A percentile compares a stretch with the other conserved stretches of the same genome.
phyloP scores from a whole-genome alignment of 53 echinoderm and acorn worm species.

The Holothuria scabra region DNA sequence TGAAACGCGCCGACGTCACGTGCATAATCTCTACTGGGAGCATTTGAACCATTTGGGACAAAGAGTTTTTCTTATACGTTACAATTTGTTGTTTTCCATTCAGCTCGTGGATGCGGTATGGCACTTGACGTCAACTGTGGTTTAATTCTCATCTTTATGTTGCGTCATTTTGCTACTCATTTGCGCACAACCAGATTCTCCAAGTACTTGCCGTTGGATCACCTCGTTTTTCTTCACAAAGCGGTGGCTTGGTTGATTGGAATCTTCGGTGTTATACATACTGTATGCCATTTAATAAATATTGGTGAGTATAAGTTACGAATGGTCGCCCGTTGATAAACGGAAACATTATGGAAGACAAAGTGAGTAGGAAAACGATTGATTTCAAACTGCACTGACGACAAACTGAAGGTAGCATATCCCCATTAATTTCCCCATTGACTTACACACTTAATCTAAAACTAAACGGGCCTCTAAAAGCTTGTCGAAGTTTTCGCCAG shows the following conservation, averaged over 20 bases:
- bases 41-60: no score
- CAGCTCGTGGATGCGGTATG: slow-evolving; percentile 61
- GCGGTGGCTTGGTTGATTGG: slow-evolving; percentile 44
- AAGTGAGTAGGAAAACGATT: no score
- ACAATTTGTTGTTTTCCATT: neutral
- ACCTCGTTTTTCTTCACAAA: slow-evolving; percentile 56
- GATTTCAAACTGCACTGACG: no score
- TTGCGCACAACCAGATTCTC: slow-evolving; percentile 51
- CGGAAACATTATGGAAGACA: no score
- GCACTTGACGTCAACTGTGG: slow-evolving; percentile 44
- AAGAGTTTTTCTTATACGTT: no score
- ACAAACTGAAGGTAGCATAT: no score
- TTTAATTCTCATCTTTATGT: slow-evolving; percentile 55
- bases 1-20: no score
- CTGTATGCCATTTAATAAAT: slow-evolving; percentile 41
- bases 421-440: no score
- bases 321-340: neutral
- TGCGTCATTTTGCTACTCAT: slow-evolving; percentile 57
- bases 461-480: no score
- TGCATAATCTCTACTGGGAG: no score
- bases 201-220: slow-evolving; percentile 58
- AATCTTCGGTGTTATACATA: slow-evolving; percentile 44
- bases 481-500: no score
- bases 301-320: slow-evolving; percentile 30
- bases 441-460: no score